Conservation (phyloP, 2,888 invertebrate genomes). For the Drosophila acutilabella region DNA sequence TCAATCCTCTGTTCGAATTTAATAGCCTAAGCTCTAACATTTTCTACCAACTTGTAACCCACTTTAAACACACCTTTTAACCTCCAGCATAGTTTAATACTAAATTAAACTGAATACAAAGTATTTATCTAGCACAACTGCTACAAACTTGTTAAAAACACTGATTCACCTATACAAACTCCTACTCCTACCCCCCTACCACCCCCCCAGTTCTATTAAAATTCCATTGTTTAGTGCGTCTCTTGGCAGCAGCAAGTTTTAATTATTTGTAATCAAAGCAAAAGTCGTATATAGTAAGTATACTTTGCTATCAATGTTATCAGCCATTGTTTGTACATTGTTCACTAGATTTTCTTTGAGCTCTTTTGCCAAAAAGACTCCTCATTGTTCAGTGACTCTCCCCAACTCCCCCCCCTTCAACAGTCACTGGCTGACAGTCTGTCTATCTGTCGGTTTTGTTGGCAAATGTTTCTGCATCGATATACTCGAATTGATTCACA, state of each 20-base stretch:
- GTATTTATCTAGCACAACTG: too few species aligned
- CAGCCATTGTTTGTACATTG: slow-evolving; percentile 17
- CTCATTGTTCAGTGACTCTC: slow-evolving; percentile 18
- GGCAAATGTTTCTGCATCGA: slow-evolving; percentile 9
- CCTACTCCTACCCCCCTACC: too few species aligned
- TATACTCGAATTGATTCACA: slow-evolving; percentile 36
- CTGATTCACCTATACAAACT: too few species aligned
- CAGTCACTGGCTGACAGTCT: background rate
- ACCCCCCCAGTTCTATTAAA: background rate
- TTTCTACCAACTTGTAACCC: too few species aligned
- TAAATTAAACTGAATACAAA: too few species aligned
- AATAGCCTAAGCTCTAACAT: too few species aligned
- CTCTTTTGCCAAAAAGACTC: slow-evolving; percentile 11
- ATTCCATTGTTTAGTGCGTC: background rate
- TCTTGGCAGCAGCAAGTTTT: background rate
- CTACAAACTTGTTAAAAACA: too few species aligned
- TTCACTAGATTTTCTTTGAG: slow-evolving; percentile 33
- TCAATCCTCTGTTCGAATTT: too few species aligned
- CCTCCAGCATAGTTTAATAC: too few species aligned
- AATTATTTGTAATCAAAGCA: slow-evolving; percentile 16
- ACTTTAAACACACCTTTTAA: too few species aligned
- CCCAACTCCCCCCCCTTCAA: background rate
- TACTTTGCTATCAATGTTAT: slow-evolving; percentile 9
- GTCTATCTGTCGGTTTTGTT: slow-evolving; percentile 20
- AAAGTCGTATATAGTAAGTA: background rate